Percentiles rank a stretch among this genome's conserved stretches.
phyloP scores from a whole-genome alignment of 2,797 vertebrate genomes.

The Melanotaenia parkinsoni region DNA sequence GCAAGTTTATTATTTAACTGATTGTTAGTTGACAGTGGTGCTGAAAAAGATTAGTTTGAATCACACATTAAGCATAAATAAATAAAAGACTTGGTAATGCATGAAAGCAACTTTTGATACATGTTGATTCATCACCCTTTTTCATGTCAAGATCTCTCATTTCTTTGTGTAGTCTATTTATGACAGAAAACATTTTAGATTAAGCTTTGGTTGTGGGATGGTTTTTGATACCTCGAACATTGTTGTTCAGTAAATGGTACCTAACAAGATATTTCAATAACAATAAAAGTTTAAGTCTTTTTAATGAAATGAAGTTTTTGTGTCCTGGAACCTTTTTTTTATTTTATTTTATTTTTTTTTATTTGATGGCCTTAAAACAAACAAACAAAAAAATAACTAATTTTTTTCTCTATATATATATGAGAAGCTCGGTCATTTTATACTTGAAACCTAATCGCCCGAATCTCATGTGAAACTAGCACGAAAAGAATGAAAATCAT shows the following conservation, averaged over 20 bases:
- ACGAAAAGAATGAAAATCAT: too few relatives aligned
- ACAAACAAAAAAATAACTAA: not conserved
- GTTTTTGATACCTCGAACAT: not conserved
- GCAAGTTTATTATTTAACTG: not conserved
- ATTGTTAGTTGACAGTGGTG: constrained; percentile 4
- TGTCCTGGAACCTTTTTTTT: not conserved
- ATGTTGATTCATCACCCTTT: not conserved
- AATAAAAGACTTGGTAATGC: not conserved
- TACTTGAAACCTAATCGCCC: too few relatives aligned
- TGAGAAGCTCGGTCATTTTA: too few relatives aligned
- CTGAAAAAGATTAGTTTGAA: not conserved
- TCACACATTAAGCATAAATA: not conserved
- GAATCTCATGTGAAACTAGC: too few relatives aligned
- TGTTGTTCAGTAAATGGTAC: not conserved
- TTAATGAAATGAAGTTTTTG: not conserved
- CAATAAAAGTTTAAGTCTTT: not conserved
- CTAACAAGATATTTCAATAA: not conserved
- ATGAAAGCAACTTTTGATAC: not conserved
- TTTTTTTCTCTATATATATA: too few relatives aligned
- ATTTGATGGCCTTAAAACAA: not conserved
- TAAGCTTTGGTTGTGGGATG: not conserved
- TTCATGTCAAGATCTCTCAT: not conserved
- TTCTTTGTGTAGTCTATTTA: not conserved
- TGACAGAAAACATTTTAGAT: not conserved
- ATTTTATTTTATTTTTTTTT: not conserved